A percentile compares a stretch with the other conserved stretches of the same genome.
These are phyloP conservation scores for Bubo blakistoni DNA, from an alignment of 2,113 vertebrate species.

Conservation along the genomic window DNA sequence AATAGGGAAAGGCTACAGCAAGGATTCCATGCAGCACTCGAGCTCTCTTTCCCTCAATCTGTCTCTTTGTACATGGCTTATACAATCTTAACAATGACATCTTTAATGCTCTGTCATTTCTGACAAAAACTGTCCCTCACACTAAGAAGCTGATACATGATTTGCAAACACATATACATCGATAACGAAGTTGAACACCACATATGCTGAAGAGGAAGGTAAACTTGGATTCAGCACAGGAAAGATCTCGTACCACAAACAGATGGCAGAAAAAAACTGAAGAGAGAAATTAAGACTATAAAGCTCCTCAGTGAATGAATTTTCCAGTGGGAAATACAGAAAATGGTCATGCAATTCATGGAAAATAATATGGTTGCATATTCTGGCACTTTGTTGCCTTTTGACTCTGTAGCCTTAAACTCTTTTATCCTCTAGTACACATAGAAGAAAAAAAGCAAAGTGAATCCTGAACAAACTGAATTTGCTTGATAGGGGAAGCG, in stretches of 20 bases:
- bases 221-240: not conserved
- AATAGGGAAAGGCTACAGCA: not conserved
- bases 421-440: fast-evolving
- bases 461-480: not conserved
- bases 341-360: fast-evolving
- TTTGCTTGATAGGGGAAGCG: not conserved
- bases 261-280: not conserved
- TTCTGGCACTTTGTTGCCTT: not conserved
- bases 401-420: not conserved
- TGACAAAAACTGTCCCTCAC: not conserved
- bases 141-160: fast-evolving
- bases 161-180: not conserved
- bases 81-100: fast-evolving
- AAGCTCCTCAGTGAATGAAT: not conserved
- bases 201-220: not conserved
- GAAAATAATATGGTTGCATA: not conserved
- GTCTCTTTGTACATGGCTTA: not conserved
- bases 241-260: not conserved
- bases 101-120: not conserved
- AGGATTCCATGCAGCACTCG: not conserved
- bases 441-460: not conserved
- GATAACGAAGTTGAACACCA: not conserved
- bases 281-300: not conserved
- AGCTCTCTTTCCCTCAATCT: not conserved
- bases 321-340: not conserved